Evolutionary conservation across 2,113 vertebrate species (phyloP), one percentile per base, ranked within the genome.

Genomic region (Delphinapterus leucas): DNA sequence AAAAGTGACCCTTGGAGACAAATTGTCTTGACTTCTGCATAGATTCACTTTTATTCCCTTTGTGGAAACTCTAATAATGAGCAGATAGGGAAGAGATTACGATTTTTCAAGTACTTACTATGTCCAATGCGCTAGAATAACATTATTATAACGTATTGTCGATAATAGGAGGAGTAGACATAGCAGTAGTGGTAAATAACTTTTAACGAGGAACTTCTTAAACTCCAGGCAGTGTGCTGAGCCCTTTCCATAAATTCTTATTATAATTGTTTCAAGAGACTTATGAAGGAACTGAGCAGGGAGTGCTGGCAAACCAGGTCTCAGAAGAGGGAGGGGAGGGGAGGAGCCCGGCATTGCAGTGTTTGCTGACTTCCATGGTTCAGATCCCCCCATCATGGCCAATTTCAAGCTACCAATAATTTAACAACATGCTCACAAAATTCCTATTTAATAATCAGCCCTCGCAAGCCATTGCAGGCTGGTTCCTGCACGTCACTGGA

Each of bases 391-490:
- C 21, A 9, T 15, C 20, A 8, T 6, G 26, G 38, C 38, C 36
- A 47, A 38, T 74, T 76, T 71, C 44, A 33, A 82, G 2, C 41
- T 70, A 38, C 58, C 38, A 70, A 44, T 58, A 70, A 17, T 88
- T 76, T 38, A 76, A 60, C 28, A 92, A 31, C 6, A n/a, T 94
- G 25, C 44, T 65, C 44, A 14, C 23, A 41, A 70, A 92, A 79
- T 8, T 14, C 21, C 23, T 67, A 47, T 77, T 82, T 67, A 47
- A 15, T 15, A 6, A 36, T 33, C 38, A 20, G 11, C 15, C 49
- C 53, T 44, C 2, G 0, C 4, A 38, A 68, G 33, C 6, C 33
- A 14, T 20, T 0, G 2, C 67, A 68, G 58, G 47, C 38, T 33
- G 17, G 12, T 31, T 74, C 63, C n/a, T 4, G 23, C 33, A 21